These are phyloP conservation scores for Didymodactylos carnosus DNA, from an alignment of 2,888 invertebrate species.

Conservation along the genomic window DNA sequence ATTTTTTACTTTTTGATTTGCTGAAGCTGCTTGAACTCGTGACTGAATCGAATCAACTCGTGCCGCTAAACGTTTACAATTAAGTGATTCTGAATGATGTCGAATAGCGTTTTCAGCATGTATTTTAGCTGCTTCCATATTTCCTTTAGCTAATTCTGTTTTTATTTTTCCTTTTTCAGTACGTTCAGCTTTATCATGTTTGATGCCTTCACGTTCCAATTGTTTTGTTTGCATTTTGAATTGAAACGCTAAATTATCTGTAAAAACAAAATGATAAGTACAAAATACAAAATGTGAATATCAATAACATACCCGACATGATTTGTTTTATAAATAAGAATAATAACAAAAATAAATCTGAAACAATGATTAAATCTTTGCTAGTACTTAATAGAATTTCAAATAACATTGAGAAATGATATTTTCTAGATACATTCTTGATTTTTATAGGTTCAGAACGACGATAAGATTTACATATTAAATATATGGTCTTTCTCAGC, in stretches of 20 bases:
- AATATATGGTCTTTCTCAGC: no score
- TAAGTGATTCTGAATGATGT: conserved; percentile 63
- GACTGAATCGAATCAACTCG: conserved; percentile 92
- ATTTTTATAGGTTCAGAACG: no score
- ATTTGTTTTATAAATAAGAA: no score
- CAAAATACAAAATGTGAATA: no score
- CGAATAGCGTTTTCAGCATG: conserved; percentile 90
- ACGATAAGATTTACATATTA: no score
- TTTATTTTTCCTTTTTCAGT: conserved; percentile 84
- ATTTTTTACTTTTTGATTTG: neutral
- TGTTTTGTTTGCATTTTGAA: conserved; percentile 50
- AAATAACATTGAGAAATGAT: no score
- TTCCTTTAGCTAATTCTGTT: conserved; percentile 46
- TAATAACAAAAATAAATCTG: no score
- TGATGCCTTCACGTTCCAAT: conserved; percentile 80
- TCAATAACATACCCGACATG: no score
- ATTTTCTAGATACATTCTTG: no score
- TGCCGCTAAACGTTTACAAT: conserved; percentile 61
- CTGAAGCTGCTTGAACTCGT: conserved; percentile 71
- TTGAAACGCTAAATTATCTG: neutral
- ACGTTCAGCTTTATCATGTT: conserved; percentile 92
- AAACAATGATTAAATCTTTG: no score
- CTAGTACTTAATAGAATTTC: no score
- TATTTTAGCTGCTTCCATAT: conserved; percentile 89
- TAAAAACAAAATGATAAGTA: neutral